Base-by-base conservation (phyloP, 1,140 invertebrate species). In the Papilio helenus region DNA sequence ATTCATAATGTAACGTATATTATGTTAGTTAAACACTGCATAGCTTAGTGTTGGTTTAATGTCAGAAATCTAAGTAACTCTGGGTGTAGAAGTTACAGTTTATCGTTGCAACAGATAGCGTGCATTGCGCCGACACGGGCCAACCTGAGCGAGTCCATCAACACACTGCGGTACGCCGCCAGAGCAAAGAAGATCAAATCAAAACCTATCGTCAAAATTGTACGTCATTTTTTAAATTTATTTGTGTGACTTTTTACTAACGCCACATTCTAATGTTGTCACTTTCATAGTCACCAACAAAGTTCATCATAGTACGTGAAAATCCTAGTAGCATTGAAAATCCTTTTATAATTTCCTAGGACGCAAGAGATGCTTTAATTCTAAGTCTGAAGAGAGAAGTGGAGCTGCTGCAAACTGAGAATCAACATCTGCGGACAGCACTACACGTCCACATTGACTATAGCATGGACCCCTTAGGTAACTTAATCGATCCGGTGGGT, bases 181-280 rank as follows among this genome's bases (percentile, higher is more conserved):
- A 93, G 98, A 85, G 98, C 98, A 0, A 98, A 98, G 93, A 97
- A 97, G 88, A 98, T 99, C 78, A 96, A 97, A 85, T 98, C 97
- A 0, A 98, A 98, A 90, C 98, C 98, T 0, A 96, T 98, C 58
- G 97, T 98, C n/a, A 96, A 98, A 91, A 99, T 99, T 98, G 98
- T 98, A 95, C 95, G 95, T 71, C 12, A 4, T 20, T 16, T 46
- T 46, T 1, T 46, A 3, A 14, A 46, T 46, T 12, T 46, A 46
- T 46, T 46, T 16, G 14, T 14, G 14, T 16, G 14, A 16, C 44
- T 46, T 39, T 39, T 39, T 39, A 39, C 34, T 39, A 39, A 8
- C 34, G 7, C 7, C 34, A 7, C 34, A 10, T 46, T 46, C 44
- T 46, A 46, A 16, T 12, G 3, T 46, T 46, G 14, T 14, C 44